These are phyloP conservation scores for Phylloscopus collybita DNA, from an alignment of 2,797 vertebrate species.

Conservation along the genomic window DNA sequence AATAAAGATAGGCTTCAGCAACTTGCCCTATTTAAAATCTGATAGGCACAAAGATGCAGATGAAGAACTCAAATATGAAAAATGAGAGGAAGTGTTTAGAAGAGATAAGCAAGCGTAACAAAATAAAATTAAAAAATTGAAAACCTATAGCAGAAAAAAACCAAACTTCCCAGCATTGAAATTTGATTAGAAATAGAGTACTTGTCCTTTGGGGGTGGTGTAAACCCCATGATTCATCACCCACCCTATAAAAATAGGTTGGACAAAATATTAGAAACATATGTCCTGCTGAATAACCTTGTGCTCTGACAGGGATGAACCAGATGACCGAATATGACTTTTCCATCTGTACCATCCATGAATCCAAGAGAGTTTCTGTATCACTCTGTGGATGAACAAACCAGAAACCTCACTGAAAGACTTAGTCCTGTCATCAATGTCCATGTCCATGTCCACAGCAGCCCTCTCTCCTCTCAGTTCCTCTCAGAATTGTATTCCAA, in stretches of 20 bases:
- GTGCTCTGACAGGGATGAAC: background rate
- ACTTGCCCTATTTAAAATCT: background rate
- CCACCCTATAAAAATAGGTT: background rate
- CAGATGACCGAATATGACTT: background rate
- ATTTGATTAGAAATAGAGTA: background rate
- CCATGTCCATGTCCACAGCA: background rate
- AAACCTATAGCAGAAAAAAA: background rate
- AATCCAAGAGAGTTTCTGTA: background rate
- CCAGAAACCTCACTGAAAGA: background rate
- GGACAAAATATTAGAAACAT: slow-evolving; percentile 30
- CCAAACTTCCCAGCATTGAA: background rate
- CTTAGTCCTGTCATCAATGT: background rate
- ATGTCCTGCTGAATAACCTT: background rate
- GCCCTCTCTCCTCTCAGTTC: background rate
- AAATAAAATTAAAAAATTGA: background rate
- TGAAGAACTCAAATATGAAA: background rate
- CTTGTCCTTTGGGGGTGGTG: background rate
- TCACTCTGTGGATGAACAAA: background rate
- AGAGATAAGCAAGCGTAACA: background rate
- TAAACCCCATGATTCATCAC: background rate
- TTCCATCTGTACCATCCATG: background rate
- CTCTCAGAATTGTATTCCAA: background rate
- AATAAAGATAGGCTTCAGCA: background rate
- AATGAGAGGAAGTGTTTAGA: background rate
- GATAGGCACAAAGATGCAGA: background rate